Conservation (phyloP, 30 jellyfish, hydroid and myxozoan species). For the Clytia hemisphaerica region DNA sequence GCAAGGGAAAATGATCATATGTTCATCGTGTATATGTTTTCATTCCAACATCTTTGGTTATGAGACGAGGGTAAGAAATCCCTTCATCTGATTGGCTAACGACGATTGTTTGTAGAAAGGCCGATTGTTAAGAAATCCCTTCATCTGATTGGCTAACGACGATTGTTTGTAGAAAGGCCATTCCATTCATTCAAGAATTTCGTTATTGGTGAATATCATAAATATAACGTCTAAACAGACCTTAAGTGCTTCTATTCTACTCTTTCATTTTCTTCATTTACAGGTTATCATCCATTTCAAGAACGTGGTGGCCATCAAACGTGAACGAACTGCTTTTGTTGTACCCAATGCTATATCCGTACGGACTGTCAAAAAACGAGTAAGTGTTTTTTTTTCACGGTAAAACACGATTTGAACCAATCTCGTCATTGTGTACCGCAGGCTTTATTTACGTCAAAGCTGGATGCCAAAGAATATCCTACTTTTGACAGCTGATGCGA, state of each 20-base stretch:
- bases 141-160: too few species aligned
- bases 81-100: too few species aligned
- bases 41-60: constrained; percentile 91
- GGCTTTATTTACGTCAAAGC: background rate
- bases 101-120: too few species aligned
- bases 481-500: too few species aligned
- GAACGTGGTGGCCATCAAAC: constrained; percentile 38
- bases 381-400: constrained; percentile 15
- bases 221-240: background rate
- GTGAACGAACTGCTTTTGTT: constrained; percentile 86
- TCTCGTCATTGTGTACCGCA: background rate
- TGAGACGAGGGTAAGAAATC: constrained; percentile 85
- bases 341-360: constrained; percentile 92
- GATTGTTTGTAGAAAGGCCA: too few species aligned
- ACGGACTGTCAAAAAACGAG: constrained; percentile 60
- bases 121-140: too few species aligned
- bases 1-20: constrained; percentile 92
- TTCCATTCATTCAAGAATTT: too few species aligned
- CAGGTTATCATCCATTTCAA: constrained; percentile 67
- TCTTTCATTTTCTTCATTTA: background rate
- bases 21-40: constrained; percentile 84
- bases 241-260: background rate
- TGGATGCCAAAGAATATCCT: background rate
- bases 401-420: background rate
- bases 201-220: too few species aligned